phyloP scores from a whole-genome alignment of 2,797 vertebrate genomes.

The Pitangus sulphuratus region DNA sequence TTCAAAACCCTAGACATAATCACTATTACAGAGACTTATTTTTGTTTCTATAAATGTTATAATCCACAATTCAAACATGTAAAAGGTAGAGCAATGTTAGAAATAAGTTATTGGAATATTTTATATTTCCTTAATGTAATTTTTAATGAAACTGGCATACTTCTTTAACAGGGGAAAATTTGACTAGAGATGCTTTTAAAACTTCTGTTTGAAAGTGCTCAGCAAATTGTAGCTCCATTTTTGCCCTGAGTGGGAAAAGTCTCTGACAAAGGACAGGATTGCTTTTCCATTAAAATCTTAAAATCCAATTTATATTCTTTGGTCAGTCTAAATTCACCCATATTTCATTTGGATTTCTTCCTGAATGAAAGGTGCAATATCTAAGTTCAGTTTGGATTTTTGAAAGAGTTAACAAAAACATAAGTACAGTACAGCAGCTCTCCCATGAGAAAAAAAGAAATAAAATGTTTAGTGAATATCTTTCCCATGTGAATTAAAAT shows the following conservation, averaged over 20 bases:
- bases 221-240: not conserved
- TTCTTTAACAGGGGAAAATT: not conserved
- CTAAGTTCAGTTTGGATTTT: not conserved
- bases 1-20: not conserved
- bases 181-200: not conserved
- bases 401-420: not conserved
- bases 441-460: constrained; percentile 39
- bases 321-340: not conserved
- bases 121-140: not conserved
- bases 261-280: not conserved
- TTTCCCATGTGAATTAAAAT: constrained; percentile 26
- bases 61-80: not conserved
- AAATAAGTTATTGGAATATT: not conserved
- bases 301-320: not conserved
- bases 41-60: not conserved
- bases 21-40: not conserved
- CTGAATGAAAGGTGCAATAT: not conserved
- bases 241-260: not conserved
- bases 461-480: not conserved
- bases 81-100: not conserved
- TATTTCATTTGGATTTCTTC: constrained; percentile 13
- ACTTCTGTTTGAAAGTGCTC: not conserved
- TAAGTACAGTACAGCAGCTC: not conserved
- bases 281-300: constrained; percentile 7
- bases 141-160: not conserved